Conservation (phyloP, 2,113 vertebrate species). For the Tauraco erythrolophus region DNA sequence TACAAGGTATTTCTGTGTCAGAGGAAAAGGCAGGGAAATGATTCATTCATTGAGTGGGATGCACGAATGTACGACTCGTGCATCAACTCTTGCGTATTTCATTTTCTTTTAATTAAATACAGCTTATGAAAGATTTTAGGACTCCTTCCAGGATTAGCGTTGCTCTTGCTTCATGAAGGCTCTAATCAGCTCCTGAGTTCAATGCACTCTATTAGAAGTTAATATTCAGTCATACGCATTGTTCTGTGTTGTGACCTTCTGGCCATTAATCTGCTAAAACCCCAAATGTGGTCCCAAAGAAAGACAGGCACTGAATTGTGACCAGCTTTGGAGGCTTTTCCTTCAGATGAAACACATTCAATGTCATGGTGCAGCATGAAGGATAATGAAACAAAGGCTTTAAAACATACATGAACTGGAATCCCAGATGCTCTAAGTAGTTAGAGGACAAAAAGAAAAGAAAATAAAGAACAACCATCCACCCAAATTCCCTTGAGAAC, state of each 20-base stretch:
- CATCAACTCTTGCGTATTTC: constrained; percentile 30
- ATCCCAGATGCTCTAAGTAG: not conserved
- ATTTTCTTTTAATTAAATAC: constrained; percentile 62
- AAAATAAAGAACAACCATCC: not conserved
- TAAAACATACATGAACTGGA: not conserved
- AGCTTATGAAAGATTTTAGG: constrained; percentile 43
- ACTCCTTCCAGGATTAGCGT: not conserved
- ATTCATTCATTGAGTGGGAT: constrained; percentile 70
- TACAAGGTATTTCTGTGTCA: constrained; percentile 44
- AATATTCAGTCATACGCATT: not conserved
- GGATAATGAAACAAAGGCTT: constrained; percentile 15
- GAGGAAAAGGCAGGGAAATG: constrained; percentile 47
- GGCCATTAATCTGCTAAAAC: constrained; percentile 35
- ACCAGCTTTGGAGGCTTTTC: not conserved
- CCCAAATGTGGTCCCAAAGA: constrained; percentile 1
- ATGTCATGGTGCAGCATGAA: not conserved
- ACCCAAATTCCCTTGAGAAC: not conserved
- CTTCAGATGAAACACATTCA: constrained; percentile 28
- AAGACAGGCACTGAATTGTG: not conserved
- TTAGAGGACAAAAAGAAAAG: not conserved
- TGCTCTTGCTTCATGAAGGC: constrained; percentile 1
- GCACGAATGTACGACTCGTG: constrained; percentile 37
- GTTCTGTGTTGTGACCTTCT: constrained; percentile 28
- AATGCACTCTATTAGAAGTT: constrained; percentile 19
- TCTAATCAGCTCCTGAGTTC: not conserved